Percentiles rank a stretch among this genome's conserved stretches.
These are phyloP conservation scores for Noctua comes DNA, from an alignment of 2,888 invertebrate genomes.

Conservation along the genomic window DNA sequence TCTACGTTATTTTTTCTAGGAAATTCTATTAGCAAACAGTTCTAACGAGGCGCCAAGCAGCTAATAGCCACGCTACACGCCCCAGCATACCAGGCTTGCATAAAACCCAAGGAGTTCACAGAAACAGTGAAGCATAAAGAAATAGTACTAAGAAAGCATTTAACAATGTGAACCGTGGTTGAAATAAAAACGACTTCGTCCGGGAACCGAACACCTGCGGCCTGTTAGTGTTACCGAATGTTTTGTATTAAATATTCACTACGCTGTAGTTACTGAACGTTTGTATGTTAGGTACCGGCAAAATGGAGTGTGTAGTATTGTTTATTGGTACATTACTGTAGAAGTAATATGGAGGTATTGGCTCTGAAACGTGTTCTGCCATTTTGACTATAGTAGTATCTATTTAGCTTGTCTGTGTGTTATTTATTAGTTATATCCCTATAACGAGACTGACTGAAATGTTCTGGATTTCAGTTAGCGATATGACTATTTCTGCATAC, in stretches of 20 bases:
- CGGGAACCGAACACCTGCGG: constrained; percentile 50
- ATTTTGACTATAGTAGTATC: background rate
- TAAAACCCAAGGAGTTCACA: constrained; percentile 40
- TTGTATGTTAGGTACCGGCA: constrained; percentile 26
- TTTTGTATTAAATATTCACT: constrained; percentile 56
- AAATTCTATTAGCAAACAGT: constrained; percentile 26
- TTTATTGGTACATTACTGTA: constrained; percentile 31
- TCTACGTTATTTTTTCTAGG: background rate
- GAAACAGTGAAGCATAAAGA: constrained; percentile 29
- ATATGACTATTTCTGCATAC: background rate
- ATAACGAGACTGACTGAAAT: background rate
- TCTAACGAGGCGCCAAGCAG: background rate
- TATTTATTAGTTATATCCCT: background rate
- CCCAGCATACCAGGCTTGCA: constrained; percentile 39
- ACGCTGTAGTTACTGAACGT: constrained; percentile 14
- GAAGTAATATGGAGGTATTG: constrained; percentile 18
- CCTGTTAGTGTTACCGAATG: constrained; percentile 40
- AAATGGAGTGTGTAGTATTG: constrained; percentile 31
- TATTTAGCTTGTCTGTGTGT: background rate
- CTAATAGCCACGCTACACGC: background rate
- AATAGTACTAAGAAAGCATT: constrained; percentile 50
- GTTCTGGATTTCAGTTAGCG: background rate
- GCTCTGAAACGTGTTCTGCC: constrained; percentile 18
- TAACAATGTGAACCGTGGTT: constrained; percentile 20
- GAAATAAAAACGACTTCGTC: constrained; percentile 50